Base-by-base conservation (phyloP, 2,797 vertebrate species). In the Myotis findleyi region DNA sequence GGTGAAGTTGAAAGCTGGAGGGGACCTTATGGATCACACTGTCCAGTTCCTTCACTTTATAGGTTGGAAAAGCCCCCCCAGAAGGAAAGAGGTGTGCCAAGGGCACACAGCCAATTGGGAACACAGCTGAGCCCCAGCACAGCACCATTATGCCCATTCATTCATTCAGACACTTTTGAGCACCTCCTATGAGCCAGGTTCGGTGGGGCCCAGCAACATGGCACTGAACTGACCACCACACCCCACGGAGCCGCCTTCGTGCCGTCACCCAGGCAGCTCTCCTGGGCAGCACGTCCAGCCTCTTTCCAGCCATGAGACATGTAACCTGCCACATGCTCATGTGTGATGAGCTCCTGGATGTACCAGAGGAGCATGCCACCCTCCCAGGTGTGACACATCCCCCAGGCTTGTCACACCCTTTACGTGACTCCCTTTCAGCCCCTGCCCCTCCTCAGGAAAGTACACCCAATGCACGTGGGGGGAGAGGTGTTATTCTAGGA, bases 261-360 rank as follows among this genome's bases (percentile, higher is more conserved):
- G 23, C 57, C 12, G 3, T 59, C 33, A 21, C 38, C 47, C 44
- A 7, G 49, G 23, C n/a, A n/a, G 20, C 33, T 5, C 55, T n/a
- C 20, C 49, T 3, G 33, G 55, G 38, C 38, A 51, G 83, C 33
- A 10, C 55, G 57, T 41, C 44, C 6, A 36, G 14, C 41, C 20
- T 59, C 75, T 57, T 81, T 41, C 66, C 27, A 6, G 66, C 66
- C 23, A 30, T 13, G 27, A 75, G 23, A 18, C 13, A 1, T 1
- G 3, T 62, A 25, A 13, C 13, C 0, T 0, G 25, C 0, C 18
- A 49, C 49, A 72, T 5, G 36, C 71, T 57, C 25, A 0, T 0
- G 5, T 14, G 25, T 33, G 49, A 27, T 2, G 5, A 30, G 81
- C 30, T 82, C 68, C 75, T 36, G 21, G 49, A 81, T 10, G 10